Conservation (phyloP, 2,888 invertebrate genomes). For the Brachyptera putata region DNA sequence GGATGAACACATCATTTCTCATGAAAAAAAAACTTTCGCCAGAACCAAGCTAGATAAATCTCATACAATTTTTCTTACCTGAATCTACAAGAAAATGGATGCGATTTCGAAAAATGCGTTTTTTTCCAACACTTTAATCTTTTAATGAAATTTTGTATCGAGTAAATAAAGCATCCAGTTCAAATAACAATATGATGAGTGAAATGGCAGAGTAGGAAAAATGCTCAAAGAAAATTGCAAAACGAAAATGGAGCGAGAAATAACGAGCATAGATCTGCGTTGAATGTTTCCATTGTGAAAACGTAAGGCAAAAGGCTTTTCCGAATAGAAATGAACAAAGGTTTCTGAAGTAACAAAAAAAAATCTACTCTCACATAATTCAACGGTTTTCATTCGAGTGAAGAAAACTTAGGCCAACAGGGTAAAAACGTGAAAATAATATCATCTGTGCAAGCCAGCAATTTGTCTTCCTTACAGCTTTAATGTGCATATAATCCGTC, state of each 20-base stretch:
- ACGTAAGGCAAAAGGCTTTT: neutral
- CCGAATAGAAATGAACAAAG: constrained; percentile 16
- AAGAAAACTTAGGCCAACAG: constrained; percentile 6
- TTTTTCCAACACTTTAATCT: too few relatives aligned
- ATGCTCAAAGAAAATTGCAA: too few relatives aligned
- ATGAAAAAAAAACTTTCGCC: constrained; percentile 1
- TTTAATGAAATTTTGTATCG: too few relatives aligned
- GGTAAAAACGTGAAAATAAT: constrained; percentile 13
- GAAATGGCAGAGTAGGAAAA: too few relatives aligned
- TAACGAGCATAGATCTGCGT: constrained; percentile 10
- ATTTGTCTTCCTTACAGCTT: constrained; percentile 14
- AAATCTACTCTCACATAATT: neutral
- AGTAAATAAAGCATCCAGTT: too few relatives aligned
- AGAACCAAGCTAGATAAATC: constrained; percentile 6
- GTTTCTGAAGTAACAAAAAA: constrained; percentile 10
- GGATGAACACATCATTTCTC: constrained; percentile 1
- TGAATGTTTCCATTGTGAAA: constrained; percentile 7
- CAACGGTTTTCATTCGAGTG: neutral
- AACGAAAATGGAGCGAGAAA: too few relatives aligned
- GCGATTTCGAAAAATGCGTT: too few relatives aligned
- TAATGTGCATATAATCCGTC: constrained; percentile 11
- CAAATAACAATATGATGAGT: too few relatives aligned
- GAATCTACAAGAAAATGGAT: too few relatives aligned
- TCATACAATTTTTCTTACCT: constrained; percentile 3
- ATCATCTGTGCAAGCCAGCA: neutral